These are phyloP conservation scores for Diorhabda elongata DNA, from an alignment of 1,140 invertebrate genomes.

Conservation along the genomic window DNA sequence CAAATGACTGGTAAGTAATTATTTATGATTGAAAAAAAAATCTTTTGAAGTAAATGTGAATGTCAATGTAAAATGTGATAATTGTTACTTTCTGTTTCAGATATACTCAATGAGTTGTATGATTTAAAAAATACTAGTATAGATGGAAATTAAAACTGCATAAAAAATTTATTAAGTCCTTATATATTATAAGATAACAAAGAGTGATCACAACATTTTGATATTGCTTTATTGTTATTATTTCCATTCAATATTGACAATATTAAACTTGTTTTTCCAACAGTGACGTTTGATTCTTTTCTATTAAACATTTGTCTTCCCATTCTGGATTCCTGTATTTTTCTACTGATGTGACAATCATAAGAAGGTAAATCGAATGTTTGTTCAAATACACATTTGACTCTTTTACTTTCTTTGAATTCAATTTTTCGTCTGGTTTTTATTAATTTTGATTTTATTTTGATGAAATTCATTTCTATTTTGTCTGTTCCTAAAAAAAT, in stretches of 20 bases:
- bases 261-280: conserved; percentile 38
- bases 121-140: too few relatives aligned
- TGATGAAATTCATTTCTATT: conserved; percentile 29
- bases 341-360: conserved; percentile 25
- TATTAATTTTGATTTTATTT: conserved; percentile 30
- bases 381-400: too few relatives aligned
- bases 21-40: too few relatives aligned
- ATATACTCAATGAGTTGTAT: too few relatives aligned
- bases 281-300: conserved; percentile 29
- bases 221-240: conserved; percentile 16
- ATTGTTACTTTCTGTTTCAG: too few relatives aligned
- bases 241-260: conserved; percentile 32
- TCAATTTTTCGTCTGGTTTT: conserved; percentile 35
- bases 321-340: conserved; percentile 21
- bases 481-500: conserved; percentile 22
- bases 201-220: conserved; percentile 35
- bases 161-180: conserved; percentile 1
- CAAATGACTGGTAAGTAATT: conserved; percentile 30
- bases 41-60: too few relatives aligned
- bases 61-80: too few relatives aligned
- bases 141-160: too few relatives aligned
- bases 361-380: conserved; percentile 14
- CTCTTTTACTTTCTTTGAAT: too few relatives aligned
- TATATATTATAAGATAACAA: conserved; percentile 36
- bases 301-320: conserved; percentile 13